Base-by-base conservation (phyloP, 2,888 invertebrate species). In the Bellardia pandia region DNA sequence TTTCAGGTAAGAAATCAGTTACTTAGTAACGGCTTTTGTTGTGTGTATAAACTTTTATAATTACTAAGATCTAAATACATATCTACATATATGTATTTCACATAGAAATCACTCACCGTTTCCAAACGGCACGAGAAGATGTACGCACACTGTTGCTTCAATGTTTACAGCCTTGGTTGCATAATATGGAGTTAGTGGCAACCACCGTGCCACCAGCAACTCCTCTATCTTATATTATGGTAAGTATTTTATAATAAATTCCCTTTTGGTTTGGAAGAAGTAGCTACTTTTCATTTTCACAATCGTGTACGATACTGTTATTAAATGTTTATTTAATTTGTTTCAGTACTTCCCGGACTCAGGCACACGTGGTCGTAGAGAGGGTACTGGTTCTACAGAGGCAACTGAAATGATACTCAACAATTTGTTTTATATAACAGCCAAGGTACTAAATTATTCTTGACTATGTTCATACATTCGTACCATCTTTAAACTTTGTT, bases 361-460 rank as follows among this genome's bases (percentile, higher is more conserved):
- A 95, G 95, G 96, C 1, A 95, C 96, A 58, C 95, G 96, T 78
- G 94, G 95, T 6, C 95, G 97, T 23, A 96, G 98, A 75, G 98
- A 99, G 93, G 99, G 99, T 0, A 99, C 99, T 95, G 99, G 99
- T 62, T 99, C 99, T 0, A 98, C 98, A 0, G 99, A 99, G 94
- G 99, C 99, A n/a, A 99, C 99, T 0, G 99, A 99, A 94, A 99
- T 99, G 98, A 98, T 99, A 71, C 95, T 99, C 88, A 99, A 99
- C 94, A 99, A 99, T 94, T 96, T 99, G 30, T 98, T 99, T 94
- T 99, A 99, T 94, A 97, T 99, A 90, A 99, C 99, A 7, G 98
- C 98, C 4, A 98, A 98, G 96, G 98, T 98, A 23, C 23, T 23
- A 94, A 92, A 16, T 66, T 66, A 37, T n/a, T 64, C n/a, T n/a